These are phyloP conservation scores for Nyleta sp. DNA, from an alignment of 2,888 invertebrate species.

Conservation along the genomic window DNA sequence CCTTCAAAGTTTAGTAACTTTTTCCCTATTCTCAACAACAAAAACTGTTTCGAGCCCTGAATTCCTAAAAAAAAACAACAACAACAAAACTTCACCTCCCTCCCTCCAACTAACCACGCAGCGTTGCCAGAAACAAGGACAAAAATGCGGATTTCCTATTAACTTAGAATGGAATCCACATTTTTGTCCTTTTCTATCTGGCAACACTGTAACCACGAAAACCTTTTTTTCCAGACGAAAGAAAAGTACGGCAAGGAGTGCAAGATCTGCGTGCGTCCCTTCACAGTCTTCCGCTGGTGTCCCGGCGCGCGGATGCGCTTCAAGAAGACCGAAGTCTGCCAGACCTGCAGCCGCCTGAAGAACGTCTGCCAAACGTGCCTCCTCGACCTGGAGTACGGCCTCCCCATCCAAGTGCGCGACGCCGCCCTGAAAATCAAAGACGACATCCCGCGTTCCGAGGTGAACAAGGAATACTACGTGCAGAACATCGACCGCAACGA, in stretches of 20 bases:
- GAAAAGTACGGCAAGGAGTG: conserved; percentile 98
- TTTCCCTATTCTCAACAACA: too few species aligned
- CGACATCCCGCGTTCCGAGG: conserved; percentile 95
- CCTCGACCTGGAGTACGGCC: conserved; percentile 95
- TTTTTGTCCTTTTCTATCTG: too few species aligned
- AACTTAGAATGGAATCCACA: too few species aligned
- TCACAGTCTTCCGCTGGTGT: conserved; percentile 98
- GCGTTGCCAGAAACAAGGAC: too few species aligned
- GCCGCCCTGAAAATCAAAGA: conserved; percentile 95
- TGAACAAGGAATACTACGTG: conserved; percentile 97
- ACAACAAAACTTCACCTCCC: too few species aligned
- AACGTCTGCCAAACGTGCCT: conserved; percentile 99
- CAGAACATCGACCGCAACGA: conserved; percentile 93
- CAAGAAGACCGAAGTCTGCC: conserved; percentile 98
- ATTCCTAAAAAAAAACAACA: too few species aligned
- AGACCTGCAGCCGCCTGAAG: conserved; percentile 96
- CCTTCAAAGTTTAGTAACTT: too few species aligned
- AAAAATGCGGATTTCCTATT: too few species aligned
- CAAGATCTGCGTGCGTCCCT: conserved; percentile 96
- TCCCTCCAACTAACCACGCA: too few species aligned
- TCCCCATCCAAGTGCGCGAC: conserved; percentile 95
- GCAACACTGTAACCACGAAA: too few species aligned
- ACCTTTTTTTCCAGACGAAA: conserved; percentile 90
- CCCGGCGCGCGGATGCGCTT: conserved; percentile 97
- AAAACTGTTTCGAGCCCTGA: too few species aligned